Percentiles rank a stretch among this genome's conserved stretches.
phyloP scores from a whole-genome alignment of 2,797 vertebrate genomes.

The Catharus ustulatus region DNA sequence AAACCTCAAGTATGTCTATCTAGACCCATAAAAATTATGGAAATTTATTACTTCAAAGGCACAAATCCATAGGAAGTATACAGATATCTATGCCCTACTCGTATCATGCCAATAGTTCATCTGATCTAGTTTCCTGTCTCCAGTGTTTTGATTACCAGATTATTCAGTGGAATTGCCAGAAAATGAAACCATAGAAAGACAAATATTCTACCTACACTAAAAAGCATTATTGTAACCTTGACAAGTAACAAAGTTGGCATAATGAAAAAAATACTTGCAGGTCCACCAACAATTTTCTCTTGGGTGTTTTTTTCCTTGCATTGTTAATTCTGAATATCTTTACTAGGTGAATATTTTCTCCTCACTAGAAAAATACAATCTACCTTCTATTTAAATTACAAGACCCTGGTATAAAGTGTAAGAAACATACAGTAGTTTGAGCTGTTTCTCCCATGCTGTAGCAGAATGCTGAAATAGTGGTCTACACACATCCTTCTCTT shows the following conservation, averaged over 20 bases:
- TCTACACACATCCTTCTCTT: neutral
- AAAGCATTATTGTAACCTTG: neutral
- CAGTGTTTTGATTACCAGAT: neutral
- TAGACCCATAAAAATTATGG: neutral
- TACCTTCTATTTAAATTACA: neutral
- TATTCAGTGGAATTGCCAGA: neutral
- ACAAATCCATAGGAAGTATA: fast-evolving
- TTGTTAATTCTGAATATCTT: neutral
- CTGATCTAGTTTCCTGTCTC: neutral
- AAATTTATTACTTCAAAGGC: neutral
- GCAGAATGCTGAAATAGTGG: neutral
- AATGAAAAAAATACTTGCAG: neutral
- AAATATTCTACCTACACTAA: neutral
- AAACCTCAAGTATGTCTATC: neutral
- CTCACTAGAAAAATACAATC: neutral
- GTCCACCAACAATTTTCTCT: neutral
- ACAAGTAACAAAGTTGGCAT: neutral
- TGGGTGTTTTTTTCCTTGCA: neutral
- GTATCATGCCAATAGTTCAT: neutral
- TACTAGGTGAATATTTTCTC: neutral
- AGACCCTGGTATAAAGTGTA: neutral
- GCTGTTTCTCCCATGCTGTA: neutral
- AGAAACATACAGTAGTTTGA: neutral
- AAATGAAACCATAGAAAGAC: neutral
- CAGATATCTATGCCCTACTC: neutral